Evolutionary conservation across 2,888 invertebrate species (phyloP).

Genomic region (Drosophila hawaiiensis): DNA sequence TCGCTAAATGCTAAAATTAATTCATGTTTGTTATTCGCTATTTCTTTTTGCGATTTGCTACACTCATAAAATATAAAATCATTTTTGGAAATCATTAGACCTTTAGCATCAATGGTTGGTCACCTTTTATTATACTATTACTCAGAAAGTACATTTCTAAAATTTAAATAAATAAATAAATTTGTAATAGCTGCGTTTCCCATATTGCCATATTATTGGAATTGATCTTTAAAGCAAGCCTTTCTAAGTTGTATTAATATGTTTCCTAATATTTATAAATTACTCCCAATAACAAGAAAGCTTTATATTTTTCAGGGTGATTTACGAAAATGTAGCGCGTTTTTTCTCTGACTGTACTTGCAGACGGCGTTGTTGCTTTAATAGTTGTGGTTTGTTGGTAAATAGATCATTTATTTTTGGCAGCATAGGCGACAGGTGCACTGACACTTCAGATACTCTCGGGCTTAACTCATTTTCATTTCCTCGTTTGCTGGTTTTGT

Average conservation of each 20-base stretch:
- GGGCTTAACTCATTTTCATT: conserved; percentile 15
- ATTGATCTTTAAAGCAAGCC: no score
- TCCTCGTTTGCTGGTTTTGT: conserved; percentile 6
- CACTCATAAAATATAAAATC: neutral
- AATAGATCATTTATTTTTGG: conserved; percentile 43
- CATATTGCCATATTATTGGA: no score
- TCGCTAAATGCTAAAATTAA: conserved; percentile 56
- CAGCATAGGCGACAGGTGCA: conserved; percentile 62
- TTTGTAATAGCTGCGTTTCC: no score
- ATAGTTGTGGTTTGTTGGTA: conserved; percentile 15
- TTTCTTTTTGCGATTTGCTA: neutral
- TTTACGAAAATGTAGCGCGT: neutral
- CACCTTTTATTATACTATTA: no score
- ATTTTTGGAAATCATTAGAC: neutral
- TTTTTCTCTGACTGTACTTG: conserved; percentile 3
- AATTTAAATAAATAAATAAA: neutral
- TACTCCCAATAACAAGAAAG: neutral
- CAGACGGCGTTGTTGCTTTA: conserved; percentile 8
- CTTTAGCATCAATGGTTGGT: neutral
- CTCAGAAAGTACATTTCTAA: neutral
- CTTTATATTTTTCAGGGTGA: no score
- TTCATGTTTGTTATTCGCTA: conserved; percentile 14
- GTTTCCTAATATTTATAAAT: neutral
- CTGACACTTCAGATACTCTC: conserved; percentile 43
- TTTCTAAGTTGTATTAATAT: neutral